Percentiles rank a stretch among this genome's conserved stretches.
phyloP scores from a whole-genome alignment of 2,888 invertebrate species.

The Eurois occulta region DNA sequence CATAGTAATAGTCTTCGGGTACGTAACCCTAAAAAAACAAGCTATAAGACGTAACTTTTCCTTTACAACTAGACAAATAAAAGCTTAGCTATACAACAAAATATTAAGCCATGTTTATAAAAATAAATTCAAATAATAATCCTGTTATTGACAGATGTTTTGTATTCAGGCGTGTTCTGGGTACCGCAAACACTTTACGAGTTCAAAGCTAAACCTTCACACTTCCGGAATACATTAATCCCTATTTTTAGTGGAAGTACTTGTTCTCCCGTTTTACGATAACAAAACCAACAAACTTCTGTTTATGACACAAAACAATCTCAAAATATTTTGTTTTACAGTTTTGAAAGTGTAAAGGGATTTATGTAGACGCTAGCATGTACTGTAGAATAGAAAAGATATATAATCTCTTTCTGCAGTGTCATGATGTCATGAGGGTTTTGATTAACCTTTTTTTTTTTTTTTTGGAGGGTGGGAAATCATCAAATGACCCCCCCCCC shows the following conservation, averaged over 20 bases:
- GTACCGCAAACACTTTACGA: constrained; percentile 40
- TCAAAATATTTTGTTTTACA: constrained; percentile 42
- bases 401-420: not conserved
- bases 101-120: not conserved
- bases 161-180: constrained; percentile 34
- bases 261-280: constrained; percentile 36
- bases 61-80: not conserved
- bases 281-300: constrained; percentile 51
- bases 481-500: too few relatives aligned
- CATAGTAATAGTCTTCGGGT: too few relatives aligned
- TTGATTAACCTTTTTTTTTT: not conserved
- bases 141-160: constrained; percentile 49
- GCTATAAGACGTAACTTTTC: not conserved
- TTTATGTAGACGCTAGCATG: constrained; percentile 9
- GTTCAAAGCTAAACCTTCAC: constrained; percentile 53
- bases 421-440: not conserved
- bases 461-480: too few relatives aligned
- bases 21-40: not conserved
- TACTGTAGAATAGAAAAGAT: not conserved
- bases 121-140: constrained; percentile 10
- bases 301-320: constrained; percentile 47
- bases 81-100: not conserved
- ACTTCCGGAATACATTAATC: constrained; percentile 64
- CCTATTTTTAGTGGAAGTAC: constrained; percentile 56
- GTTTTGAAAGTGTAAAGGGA: constrained; percentile 23